Evolutionary conservation across 1,140 invertebrate species (phyloP), one percentile per base, ranked within the genome.

Genomic region (Anoplophora glabripennis): DNA sequence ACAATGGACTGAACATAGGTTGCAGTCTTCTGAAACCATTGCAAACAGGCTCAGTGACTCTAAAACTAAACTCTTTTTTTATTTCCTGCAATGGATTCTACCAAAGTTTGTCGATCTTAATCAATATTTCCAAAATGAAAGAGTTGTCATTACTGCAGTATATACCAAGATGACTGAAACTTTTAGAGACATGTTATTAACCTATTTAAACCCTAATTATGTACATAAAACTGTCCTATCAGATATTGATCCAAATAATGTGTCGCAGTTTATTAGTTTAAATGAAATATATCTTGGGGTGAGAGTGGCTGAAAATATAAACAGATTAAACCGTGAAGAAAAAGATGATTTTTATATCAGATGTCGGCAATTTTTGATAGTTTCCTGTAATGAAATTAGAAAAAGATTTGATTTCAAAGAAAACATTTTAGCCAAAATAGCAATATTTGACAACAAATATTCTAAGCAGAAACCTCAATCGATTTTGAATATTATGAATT

Each of bases 91-190:
- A 28, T 28, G 21, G 21, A 5, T 28, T 28, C 5, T 28, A 28
- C 21, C 21, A 28, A 54, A 60, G 41, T 54, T 55, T 48, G 36
- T 55, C 9, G 7, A 46, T 14, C 21, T 55, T 11, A 55, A 42
- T 46, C 33, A 34, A 46, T 60, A 55, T 48, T 60, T 60, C 51
- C 52, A 60, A 60, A 45, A 3, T 40, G 58, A 60, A 48, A 7
- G 21, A 18, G 56, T 58, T 4, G 33, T 58, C 4, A 58, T 58
- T 21, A 14, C 45, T 54, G 53, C 12, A 35, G 36, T 17, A 54
- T 38, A 28, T 54, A 18, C n/a, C n/a, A n/a, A n/a, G n/a, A n/a
- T n/a, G n/a, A n/a, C n/a, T n/a, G n/a, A n/a, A n/a, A n/a, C n/a
- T n/a, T n/a, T n/a, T n/a, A 54, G 44, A 33, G 15, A 18, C 11